Conservation (phyloP, 2,113 vertebrate species). For the Pelecanoides urinatrix region DNA sequence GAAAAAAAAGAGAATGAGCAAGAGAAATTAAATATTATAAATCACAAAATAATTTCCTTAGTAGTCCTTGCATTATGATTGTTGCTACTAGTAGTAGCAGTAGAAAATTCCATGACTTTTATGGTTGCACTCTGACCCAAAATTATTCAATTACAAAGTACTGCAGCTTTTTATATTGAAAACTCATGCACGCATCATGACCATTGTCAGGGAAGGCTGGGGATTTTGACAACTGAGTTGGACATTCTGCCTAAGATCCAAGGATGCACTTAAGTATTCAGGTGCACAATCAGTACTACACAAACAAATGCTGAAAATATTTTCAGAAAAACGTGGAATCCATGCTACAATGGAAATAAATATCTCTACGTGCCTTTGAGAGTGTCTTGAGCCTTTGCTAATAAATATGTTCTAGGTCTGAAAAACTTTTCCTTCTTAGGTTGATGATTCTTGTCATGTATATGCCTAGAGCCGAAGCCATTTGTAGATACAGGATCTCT, state of each 20-base stretch:
- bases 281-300: background rate
- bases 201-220: background rate
- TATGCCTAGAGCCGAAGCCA: background rate
- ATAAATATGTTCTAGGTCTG: background rate
- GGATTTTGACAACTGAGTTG: background rate
- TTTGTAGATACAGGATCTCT: background rate
- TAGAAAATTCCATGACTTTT: background rate
- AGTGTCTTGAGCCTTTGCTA: background rate
- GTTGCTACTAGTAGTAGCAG: background rate
- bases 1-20: background rate
- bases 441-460: background rate
- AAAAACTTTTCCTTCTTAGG: background rate
- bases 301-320: background rate
- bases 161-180: background rate
- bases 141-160: background rate
- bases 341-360: background rate
- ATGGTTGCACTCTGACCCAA: background rate
- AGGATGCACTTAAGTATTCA: background rate
- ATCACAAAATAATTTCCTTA: background rate
- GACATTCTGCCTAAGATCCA: background rate
- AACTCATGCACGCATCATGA: fast-evolving
- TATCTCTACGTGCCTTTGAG: background rate
- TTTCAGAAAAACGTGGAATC: background rate
- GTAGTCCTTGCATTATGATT: background rate
- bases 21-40: background rate